phyloP scores from a whole-genome alignment of 2,888 invertebrate genomes.

The Deilephila porcellus region DNA sequence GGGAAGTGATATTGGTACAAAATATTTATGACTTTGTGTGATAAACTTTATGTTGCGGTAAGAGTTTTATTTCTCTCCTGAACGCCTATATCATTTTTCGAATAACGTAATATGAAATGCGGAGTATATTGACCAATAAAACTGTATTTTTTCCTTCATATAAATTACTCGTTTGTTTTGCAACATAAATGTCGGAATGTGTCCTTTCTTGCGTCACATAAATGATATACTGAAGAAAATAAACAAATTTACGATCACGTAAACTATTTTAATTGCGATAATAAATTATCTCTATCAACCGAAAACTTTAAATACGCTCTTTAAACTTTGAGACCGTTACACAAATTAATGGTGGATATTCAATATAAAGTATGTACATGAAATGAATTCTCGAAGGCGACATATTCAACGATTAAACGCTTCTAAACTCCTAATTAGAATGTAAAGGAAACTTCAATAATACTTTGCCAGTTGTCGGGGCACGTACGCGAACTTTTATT shows the following conservation, averaged over 20 bases:
- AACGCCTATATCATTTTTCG: slow-evolving; percentile 62
- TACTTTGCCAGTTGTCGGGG: slow-evolving; percentile 70
- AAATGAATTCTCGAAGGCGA: slow-evolving; percentile 54
- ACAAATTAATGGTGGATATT: slow-evolving; percentile 37
- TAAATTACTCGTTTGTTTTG: slow-evolving; percentile 25
- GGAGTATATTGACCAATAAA: slow-evolving; percentile 57
- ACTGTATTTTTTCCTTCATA: slow-evolving; percentile 45
- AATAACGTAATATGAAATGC: slow-evolving; percentile 56
- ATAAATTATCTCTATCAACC: slow-evolving; percentile 23
- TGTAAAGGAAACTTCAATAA: slow-evolving; percentile 68
- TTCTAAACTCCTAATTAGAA: slow-evolving; percentile 71
- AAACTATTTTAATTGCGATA: slow-evolving; percentile 5
- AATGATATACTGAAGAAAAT: neutral
- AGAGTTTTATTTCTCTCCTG: slow-evolving; percentile 75
- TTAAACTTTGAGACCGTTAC: slow-evolving; percentile 23
- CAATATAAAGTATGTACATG: slow-evolving; percentile 51
- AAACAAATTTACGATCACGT: neutral
- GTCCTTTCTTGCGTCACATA: neutral
- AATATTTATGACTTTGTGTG: slow-evolving; percentile 78
- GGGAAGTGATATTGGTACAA: slow-evolving; percentile 71
- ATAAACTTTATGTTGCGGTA: slow-evolving; percentile 79
- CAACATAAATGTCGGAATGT: slow-evolving; percentile 24
- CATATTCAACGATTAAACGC: slow-evolving; percentile 64
- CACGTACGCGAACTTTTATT: slow-evolving; percentile 78
- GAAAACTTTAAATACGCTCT: slow-evolving; percentile 26